Evolutionary conservation across 2,888 invertebrate genomes (phyloP).

Genomic region (Noctua pronuba): DNA sequence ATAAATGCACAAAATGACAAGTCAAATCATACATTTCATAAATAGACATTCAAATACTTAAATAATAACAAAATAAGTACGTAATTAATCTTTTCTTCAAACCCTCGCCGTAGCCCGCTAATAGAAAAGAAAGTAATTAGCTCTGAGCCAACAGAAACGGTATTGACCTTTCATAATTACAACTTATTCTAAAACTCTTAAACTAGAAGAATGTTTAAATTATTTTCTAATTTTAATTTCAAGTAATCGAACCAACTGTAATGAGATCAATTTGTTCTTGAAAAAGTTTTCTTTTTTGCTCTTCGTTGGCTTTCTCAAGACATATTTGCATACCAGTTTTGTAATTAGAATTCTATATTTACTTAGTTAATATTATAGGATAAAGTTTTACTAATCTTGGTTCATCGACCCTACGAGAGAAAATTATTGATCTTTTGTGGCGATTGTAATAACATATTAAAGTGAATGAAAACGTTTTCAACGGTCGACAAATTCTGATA

Average conservation of each 20-base stretch:
- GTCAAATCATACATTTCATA: not conserved
- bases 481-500: not conserved
- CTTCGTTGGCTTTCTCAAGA: slow-evolving; percentile 30
- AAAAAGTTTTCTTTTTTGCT: slow-evolving; percentile 44
- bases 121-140: slow-evolving; percentile 55
- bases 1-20: not conserved
- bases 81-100: slow-evolving; percentile 29
- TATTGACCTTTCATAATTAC: slow-evolving; percentile 52
- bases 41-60: slow-evolving; percentile 2
- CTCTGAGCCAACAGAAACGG: slow-evolving; percentile 49
- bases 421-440: not conserved
- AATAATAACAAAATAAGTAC: not conserved
- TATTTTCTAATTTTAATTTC: slow-evolving; percentile 55
- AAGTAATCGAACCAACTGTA: slow-evolving; percentile 54
- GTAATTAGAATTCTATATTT: slow-evolving; percentile 42
- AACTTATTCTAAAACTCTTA: slow-evolving; percentile 44
- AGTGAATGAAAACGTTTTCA: slow-evolving; percentile 3
- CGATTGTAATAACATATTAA: not conserved
- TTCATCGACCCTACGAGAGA: not conserved
- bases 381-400: slow-evolving; percentile 19
- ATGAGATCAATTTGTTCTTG: slow-evolving; percentile 53
- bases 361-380: slow-evolving; percentile 16
- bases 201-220: slow-evolving; percentile 50
- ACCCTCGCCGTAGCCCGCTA: slow-evolving; percentile 19
- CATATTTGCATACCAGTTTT: slow-evolving; percentile 44